A percentile compares a stretch with the other conserved stretches of the same genome.
Conservation (phyloP, 2,888 invertebrate genomes). For the Antheraea assamensis region DNA sequence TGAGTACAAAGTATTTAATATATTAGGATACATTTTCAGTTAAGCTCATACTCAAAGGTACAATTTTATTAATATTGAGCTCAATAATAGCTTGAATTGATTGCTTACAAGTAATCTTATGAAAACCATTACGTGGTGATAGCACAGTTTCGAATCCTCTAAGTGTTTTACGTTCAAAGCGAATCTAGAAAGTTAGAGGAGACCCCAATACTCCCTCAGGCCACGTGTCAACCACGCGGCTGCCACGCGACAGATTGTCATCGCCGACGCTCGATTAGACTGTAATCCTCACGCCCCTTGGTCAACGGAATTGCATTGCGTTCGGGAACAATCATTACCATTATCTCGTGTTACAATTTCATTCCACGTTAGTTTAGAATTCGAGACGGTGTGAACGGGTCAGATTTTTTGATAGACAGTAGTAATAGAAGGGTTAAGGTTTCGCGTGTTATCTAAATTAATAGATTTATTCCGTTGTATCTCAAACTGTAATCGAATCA, state of each 20-base stretch:
- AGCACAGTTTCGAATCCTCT: slow-evolving; percentile 29
- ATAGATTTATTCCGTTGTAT: neutral
- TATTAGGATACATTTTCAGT: too few relatives aligned
- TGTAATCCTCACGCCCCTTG: slow-evolving; percentile 71
- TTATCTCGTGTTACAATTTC: slow-evolving; percentile 73
- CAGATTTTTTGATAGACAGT: slow-evolving; percentile 56
- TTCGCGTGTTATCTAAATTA: neutral
- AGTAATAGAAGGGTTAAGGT: slow-evolving; percentile 41
- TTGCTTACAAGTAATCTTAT: neutral
- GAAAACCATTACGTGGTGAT: neutral
- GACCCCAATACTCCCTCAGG: slow-evolving; percentile 1
- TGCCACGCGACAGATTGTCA: slow-evolving; percentile 66
- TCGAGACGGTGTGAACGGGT: slow-evolving; percentile 35
- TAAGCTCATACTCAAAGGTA: too few relatives aligned
- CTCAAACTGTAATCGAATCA: neutral
- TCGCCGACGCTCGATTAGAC: slow-evolving; percentile 73
- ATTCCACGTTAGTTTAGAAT: slow-evolving; percentile 54
- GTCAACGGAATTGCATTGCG: slow-evolving; percentile 63
- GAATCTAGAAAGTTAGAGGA: slow-evolving; percentile 17
- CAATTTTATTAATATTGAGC: too few relatives aligned
- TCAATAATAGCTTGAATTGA: too few relatives aligned
- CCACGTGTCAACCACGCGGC: slow-evolving; percentile 54
- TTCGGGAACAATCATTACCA: slow-evolving; percentile 63
- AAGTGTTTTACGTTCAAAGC: slow-evolving; percentile 19
- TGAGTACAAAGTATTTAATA: too few relatives aligned